Percentiles rank a stretch among this genome's conserved stretches.
Conservation (phyloP, 2,888 invertebrate species). For the Bhutanitis thaidina region DNA sequence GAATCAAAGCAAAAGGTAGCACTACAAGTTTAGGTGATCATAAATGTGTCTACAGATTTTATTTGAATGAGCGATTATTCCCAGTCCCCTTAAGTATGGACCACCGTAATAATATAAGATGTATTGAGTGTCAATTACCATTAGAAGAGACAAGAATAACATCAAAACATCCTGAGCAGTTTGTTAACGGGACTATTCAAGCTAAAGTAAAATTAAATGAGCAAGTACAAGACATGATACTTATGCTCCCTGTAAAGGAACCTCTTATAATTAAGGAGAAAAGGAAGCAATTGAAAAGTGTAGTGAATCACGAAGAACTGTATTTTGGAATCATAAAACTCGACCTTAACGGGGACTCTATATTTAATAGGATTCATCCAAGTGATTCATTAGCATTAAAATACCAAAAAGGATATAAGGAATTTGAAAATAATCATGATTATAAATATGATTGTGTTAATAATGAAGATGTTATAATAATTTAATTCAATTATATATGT, state of each 20-base stretch:
- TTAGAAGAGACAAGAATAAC: slow-evolving; percentile 37
- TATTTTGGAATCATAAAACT: slow-evolving; percentile 67
- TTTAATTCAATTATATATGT: slow-evolving; percentile 15
- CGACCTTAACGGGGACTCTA: slow-evolving; percentile 46
- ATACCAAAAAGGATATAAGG: slow-evolving; percentile 64
- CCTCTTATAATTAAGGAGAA: slow-evolving; percentile 57
- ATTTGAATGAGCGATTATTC: slow-evolving; percentile 78
- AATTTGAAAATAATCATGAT: slow-evolving; percentile 29
- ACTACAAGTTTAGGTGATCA: slow-evolving; percentile 51
- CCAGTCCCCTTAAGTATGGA: slow-evolving; percentile 73
- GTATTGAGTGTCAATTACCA: slow-evolving; percentile 72
- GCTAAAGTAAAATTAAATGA: slow-evolving; percentile 57
- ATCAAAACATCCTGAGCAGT: slow-evolving; percentile 10
- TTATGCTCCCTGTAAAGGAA: slow-evolving; percentile 59
- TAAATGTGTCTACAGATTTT: slow-evolving; percentile 76
- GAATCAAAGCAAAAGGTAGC: slow-evolving; percentile 41
- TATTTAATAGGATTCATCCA: slow-evolving; percentile 48
- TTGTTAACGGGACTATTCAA: slow-evolving; percentile 64
- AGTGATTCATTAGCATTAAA: slow-evolving; percentile 60
- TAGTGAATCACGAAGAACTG: slow-evolving; percentile 39
- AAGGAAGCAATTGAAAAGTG: slow-evolving; percentile 35
- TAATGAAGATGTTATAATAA: slow-evolving; percentile 47
- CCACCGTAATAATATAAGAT: slow-evolving; percentile 63
- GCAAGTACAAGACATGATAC: slow-evolving; percentile 48
- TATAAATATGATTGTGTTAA: slow-evolving; percentile 44